phyloP scores from a whole-genome alignment of 1,140 invertebrate species.

The Heliconius hewitsoni region DNA sequence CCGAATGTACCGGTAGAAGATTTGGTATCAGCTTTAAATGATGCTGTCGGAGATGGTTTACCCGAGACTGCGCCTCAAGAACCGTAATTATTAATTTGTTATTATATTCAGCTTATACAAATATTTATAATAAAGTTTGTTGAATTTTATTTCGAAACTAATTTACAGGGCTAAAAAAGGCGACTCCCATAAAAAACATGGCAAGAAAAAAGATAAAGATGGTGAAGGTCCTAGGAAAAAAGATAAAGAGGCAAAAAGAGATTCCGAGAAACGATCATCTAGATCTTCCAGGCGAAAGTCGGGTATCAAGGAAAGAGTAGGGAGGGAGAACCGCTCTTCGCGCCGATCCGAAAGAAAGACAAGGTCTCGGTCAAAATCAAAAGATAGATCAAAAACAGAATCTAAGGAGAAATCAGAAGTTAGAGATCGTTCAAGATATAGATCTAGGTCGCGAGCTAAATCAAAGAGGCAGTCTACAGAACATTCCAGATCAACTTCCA shows the following conservation, averaged over 20 bases:
- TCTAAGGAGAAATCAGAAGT: conserved; percentile 59
- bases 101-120: neutral
- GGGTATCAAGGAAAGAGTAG: conserved; percentile 47
- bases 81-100: conserved; percentile 45
- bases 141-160: neutral
- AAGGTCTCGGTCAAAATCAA: conserved; percentile 56
- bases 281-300: conserved; percentile 61
- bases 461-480: conserved; percentile 59
- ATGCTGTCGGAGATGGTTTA: conserved; percentile 64
- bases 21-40: conserved; percentile 83
- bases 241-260: conserved; percentile 61
- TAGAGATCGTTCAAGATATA: conserved; percentile 52
- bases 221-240: conserved; percentile 60
- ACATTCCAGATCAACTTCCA: conserved; percentile 60
- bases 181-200: conserved; percentile 40
- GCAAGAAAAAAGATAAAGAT: conserved; percentile 53
- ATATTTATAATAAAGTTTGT: neutral
- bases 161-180: conserved; percentile 44
- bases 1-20: conserved; percentile 85
- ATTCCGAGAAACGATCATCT: conserved; percentile 61
- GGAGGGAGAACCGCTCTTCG: conserved; percentile 50
- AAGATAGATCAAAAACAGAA: conserved; percentile 55
- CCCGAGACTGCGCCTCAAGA: conserved; percentile 57
- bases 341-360: conserved; percentile 56
- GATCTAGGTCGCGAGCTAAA: conserved; percentile 60